phyloP scores from a whole-genome alignment of 1,140 invertebrate genomes.

The Ostrea denselamellosa region DNA sequence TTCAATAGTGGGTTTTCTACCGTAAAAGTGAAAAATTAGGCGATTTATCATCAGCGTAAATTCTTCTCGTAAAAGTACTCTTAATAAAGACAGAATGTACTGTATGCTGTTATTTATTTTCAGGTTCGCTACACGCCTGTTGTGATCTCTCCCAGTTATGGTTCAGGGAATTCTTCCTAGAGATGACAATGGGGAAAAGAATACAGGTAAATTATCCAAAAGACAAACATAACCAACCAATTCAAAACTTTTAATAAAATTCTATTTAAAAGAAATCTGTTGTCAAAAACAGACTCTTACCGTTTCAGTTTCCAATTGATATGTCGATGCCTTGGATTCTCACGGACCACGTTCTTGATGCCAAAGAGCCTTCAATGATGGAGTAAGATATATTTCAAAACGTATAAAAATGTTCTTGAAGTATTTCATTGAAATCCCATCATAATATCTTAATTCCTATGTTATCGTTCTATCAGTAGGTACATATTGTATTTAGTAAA shows the following conservation, averaged over 20 bases:
- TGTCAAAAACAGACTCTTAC: not conserved
- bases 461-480: too few relatives aligned
- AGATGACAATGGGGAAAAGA: slow-evolving; percentile 99
- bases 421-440: not conserved
- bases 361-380: slow-evolving; percentile 99
- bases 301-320: slow-evolving; percentile 96
- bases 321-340: slow-evolving; percentile 99
- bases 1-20: slow-evolving; percentile 85
- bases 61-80: not conserved
- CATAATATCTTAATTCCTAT: too few relatives aligned
- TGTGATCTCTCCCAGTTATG: slow-evolving; percentile 99
- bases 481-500: too few relatives aligned
- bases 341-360: slow-evolving; percentile 97
- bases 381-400: slow-evolving; percentile 86
- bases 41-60: not conserved
- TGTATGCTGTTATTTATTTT: slow-evolving; percentile 43
- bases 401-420: not conserved
- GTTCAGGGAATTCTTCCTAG: slow-evolving; percentile 99
- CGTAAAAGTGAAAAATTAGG: not conserved
- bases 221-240: not conserved
- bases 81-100: not conserved
- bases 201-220: slow-evolving; percentile 87
- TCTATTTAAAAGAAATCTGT: not conserved
- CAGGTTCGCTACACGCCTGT: slow-evolving; percentile 94
- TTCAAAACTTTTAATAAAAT: not conserved